Percentiles rank a stretch among this genome's conserved stretches.
phyloP scores from a whole-genome alignment of 2,888 invertebrate genomes.

The Entomobrya multifasciata region DNA sequence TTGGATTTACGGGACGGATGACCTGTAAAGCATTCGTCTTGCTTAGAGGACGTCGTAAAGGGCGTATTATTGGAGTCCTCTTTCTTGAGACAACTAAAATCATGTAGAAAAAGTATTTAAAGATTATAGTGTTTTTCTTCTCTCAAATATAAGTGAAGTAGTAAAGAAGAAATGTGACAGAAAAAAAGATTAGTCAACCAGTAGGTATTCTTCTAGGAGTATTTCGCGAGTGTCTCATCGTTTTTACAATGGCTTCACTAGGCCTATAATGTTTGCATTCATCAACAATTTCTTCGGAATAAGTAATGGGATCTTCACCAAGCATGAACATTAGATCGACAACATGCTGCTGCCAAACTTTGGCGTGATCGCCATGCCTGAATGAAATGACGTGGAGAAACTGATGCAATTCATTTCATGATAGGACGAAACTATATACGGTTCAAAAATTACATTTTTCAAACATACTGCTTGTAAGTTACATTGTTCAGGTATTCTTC shows the following conservation, averaged over 20 bases:
- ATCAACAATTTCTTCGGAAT: neutral
- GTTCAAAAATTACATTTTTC: neutral
- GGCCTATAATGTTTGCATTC: conserved; percentile 45
- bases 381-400: conserved; percentile 7
- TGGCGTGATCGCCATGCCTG: conserved; percentile 47
- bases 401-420: neutral
- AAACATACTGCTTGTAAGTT: conserved; percentile 54
- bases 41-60: conserved; percentile 14
- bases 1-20: neutral
- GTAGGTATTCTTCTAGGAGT: conserved; percentile 1
- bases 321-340: conserved; percentile 38
- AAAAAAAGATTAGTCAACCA: neutral
- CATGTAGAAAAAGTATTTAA: no score
- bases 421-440: neutral
- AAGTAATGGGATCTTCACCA: neutral
- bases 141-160: no score
- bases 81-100: conserved; percentile 12
- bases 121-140: no score
- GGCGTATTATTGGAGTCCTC: conserved; percentile 19
- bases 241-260: neutral
- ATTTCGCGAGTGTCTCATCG: neutral
- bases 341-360: conserved; percentile 61
- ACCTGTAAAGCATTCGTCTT: conserved; percentile 26
- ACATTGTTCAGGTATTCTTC: conserved; percentile 60
- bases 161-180: no score